phyloP scores from a whole-genome alignment of 1,140 invertebrate species.

The Micrasema longulum region DNA sequence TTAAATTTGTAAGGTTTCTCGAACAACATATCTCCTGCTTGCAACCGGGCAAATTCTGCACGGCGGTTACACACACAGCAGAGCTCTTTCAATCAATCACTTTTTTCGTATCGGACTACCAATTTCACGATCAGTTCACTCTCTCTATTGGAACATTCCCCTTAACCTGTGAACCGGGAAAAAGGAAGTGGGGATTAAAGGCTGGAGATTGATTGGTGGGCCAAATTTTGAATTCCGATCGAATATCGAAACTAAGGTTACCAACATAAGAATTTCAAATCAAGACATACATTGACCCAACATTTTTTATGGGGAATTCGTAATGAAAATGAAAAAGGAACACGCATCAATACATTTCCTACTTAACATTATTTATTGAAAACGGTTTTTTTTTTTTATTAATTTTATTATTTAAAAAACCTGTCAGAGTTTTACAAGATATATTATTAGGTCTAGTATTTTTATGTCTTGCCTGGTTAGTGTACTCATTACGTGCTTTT shows the following conservation, averaged over 20 bases:
- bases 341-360: too few relatives aligned
- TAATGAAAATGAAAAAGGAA: too few relatives aligned
- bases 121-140: slow-evolving; percentile 54
- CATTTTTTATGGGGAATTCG: too few relatives aligned
- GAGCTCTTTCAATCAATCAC: slow-evolving; percentile 51
- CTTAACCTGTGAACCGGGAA: slow-evolving; percentile 21
- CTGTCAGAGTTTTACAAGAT: too few relatives aligned
- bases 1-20: neutral
- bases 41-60: neutral
- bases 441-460: too few relatives aligned
- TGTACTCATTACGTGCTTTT: too few relatives aligned
- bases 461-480: too few relatives aligned
- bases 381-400: too few relatives aligned
- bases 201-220: slow-evolving; percentile 27
- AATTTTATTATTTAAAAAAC: too few relatives aligned
- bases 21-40: neutral
- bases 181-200: slow-evolving; percentile 16
- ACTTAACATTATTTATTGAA: too few relatives aligned
- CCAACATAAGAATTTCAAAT: neutral
- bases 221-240: slow-evolving; percentile 17
- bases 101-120: slow-evolving; percentile 45
- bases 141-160: slow-evolving; percentile 44
- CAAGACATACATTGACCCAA: too few relatives aligned
- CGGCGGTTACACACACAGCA: too few relatives aligned
- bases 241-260: neutral